Evolutionary conservation across 2,113 vertebrate species (phyloP).

Genomic region (Uropsilus gracilis): DNA sequence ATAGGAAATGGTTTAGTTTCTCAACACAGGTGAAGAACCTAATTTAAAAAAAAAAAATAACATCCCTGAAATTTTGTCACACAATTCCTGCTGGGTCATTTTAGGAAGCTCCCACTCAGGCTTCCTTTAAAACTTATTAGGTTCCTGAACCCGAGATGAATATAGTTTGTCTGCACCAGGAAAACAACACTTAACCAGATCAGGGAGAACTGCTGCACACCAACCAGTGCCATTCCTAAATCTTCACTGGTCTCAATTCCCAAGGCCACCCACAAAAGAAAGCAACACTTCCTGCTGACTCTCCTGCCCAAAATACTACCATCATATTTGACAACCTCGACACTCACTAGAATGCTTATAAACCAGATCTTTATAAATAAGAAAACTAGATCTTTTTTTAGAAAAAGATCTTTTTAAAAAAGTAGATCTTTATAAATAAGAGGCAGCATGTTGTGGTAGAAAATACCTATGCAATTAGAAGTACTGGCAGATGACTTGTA

Average conservation of each 20-base stretch:
- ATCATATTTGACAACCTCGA: neutral
- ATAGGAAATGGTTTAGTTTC: neutral
- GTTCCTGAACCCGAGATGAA: neutral
- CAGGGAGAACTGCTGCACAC: neutral
- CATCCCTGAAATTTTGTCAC: neutral
- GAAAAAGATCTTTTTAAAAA: neutral
- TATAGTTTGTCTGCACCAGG: neutral
- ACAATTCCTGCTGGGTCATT: neutral
- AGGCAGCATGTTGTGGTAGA: neutral
- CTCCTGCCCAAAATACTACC: neutral
- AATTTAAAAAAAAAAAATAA: too few species aligned
- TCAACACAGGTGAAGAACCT: neutral
- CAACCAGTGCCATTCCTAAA: neutral
- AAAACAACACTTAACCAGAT: neutral
- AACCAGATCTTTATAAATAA: neutral
- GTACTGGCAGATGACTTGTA: neutral
- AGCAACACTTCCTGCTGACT: neutral
- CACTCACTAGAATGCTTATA: neutral
- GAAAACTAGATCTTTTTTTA: neutral
- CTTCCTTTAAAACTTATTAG: neutral
- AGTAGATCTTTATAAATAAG: neutral
- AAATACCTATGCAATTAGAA: constrained; percentile 23
- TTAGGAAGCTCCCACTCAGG: neutral
- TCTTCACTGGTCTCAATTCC: neutral
- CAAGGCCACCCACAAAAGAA: constrained; percentile 12